Evolutionary conservation across 1,140 invertebrate species (phyloP).

Genomic region (Drosophila takahashii): DNA sequence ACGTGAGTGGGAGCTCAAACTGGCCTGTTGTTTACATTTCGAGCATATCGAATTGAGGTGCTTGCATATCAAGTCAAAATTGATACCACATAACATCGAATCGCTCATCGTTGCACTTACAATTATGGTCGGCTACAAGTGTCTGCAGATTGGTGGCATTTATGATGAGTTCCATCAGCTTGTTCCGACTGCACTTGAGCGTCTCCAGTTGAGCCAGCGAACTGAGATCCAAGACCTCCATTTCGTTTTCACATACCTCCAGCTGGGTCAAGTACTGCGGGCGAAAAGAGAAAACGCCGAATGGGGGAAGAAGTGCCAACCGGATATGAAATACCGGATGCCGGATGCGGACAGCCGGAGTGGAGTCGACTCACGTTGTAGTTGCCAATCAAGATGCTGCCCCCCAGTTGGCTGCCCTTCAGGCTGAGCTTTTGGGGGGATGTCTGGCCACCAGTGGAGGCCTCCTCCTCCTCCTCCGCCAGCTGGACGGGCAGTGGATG

Average conservation of each 20-base stretch:
- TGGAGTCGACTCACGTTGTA: constrained; percentile 88
- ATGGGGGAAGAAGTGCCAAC: constrained; percentile 6
- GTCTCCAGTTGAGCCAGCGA: constrained; percentile 89
- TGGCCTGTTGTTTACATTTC: too few species aligned
- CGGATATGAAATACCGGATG: constrained; percentile 14
- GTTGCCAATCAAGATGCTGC: constrained; percentile 92
- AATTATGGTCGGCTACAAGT: constrained; percentile 90
- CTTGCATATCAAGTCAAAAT: too few species aligned
- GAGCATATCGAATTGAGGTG: too few species aligned
- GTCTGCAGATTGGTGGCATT: constrained; percentile 89
- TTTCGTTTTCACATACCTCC: constrained; percentile 92
- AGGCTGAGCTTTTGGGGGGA: constrained; percentile 90
- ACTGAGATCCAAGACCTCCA: constrained; percentile 90
- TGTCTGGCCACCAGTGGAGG: constrained; percentile 47
- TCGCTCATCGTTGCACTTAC: too few species aligned
- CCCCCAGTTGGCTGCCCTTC: constrained; percentile 90
- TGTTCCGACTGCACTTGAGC: constrained; percentile 90
- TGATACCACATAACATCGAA: too few species aligned
- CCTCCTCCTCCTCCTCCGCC: constrained; percentile 13
- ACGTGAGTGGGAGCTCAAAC: too few species aligned
- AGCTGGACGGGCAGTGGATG: constrained; percentile 31
- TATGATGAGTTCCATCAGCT: constrained; percentile 88
- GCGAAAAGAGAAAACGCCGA: constrained; percentile 40
- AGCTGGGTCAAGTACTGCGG: constrained; percentile 89
- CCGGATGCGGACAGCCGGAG: constrained; percentile 3